Evolutionary conservation across 2,797 vertebrate species (phyloP).

Genomic region (Periparus ater): DNA sequence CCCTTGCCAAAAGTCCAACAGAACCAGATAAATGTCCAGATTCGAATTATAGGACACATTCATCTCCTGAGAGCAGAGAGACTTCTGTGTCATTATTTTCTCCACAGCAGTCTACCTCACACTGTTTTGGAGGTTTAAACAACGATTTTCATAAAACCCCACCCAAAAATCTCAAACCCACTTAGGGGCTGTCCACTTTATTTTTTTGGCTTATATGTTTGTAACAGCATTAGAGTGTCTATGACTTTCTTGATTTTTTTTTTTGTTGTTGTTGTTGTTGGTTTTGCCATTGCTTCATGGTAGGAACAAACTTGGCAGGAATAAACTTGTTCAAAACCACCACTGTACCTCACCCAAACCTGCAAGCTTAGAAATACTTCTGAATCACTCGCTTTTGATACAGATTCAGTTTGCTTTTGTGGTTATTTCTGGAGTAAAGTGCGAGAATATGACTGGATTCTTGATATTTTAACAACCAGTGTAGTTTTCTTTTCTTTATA

Average conservation of each 20-base stretch:
- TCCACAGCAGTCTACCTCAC: background rate
- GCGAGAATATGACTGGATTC: background rate
- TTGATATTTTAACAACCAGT: slow-evolving; percentile 4
- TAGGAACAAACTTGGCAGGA: background rate
- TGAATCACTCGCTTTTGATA: background rate
- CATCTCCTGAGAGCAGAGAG: background rate
- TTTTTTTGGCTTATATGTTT: background rate
- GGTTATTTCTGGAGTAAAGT: background rate
- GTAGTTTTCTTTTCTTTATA: background rate
- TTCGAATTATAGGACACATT: background rate
- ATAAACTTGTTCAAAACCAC: background rate
- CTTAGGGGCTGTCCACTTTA: background rate
- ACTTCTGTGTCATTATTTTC: background rate
- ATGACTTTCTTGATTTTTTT: background rate
- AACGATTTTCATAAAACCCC: background rate
- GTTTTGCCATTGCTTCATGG: background rate
- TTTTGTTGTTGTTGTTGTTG: background rate
- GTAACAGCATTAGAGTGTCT: background rate
- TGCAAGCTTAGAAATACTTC: background rate
- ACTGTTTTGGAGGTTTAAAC: background rate
- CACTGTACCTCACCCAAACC: background rate
- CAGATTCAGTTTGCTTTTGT: background rate
- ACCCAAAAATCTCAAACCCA: background rate
- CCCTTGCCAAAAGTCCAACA: background rate
- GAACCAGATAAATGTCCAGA: background rate